Conservation (phyloP, 2,797 vertebrate species). For the Dryobates pubescens region DNA sequence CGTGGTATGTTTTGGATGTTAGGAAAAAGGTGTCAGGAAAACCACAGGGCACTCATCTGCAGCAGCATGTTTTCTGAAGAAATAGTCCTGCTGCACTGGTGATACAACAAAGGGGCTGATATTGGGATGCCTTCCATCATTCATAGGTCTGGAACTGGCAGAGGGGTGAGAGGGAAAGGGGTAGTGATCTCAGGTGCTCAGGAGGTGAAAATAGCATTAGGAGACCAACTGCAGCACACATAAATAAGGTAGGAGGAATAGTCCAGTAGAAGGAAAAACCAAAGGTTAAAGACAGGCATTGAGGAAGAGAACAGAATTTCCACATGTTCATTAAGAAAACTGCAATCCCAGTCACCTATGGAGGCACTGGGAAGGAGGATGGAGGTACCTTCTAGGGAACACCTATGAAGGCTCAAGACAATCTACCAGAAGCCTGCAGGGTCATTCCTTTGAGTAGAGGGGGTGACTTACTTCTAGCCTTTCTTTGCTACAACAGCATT, state of each 20-base stretch:
- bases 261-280: neutral
- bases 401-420: neutral
- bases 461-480: neutral
- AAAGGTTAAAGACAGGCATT: neutral
- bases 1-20: neutral
- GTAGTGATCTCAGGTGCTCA: neutral
- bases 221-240: neutral
- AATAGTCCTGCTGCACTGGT: neutral
- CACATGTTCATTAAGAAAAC: neutral
- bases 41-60: neutral
- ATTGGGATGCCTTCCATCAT: neutral
- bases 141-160: neutral
- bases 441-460: neutral
- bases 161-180: neutral
- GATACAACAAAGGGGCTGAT: neutral
- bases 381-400: neutral
- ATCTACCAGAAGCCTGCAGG: neutral
- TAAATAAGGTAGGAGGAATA: neutral
- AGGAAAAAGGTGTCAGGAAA: neutral
- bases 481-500: neutral
- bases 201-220: neutral
- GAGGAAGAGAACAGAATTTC: neutral
- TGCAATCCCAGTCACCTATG: neutral
- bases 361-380: neutral
- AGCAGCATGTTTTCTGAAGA: neutral